Conservation (phyloP, 2,888 invertebrate genomes). For the Hydroisotoma schaefferi region DNA sequence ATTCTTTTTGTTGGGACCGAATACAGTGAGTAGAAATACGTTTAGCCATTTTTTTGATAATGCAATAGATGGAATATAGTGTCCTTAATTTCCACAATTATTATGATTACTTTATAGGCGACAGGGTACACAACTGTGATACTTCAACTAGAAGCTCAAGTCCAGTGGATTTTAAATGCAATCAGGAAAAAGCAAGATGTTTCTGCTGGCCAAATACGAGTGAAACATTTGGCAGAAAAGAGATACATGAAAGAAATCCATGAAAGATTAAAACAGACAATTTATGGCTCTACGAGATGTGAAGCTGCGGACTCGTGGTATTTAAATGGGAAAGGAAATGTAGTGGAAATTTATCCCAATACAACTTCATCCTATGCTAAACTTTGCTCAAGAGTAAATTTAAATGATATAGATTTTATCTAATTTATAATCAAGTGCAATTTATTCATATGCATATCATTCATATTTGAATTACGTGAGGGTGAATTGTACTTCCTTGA, state of each 20-base stretch:
- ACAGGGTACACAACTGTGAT: slow-evolving; percentile 6
- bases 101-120: slow-evolving; percentile 13
- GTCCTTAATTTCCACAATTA: too few species aligned
- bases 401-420: too few species aligned
- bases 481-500: too few species aligned
- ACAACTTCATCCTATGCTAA: too few species aligned
- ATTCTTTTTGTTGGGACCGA: slow-evolving; percentile 28
- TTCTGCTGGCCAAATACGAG: too few species aligned
- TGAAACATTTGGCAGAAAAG: slow-evolving; percentile 17
- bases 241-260: slow-evolving; percentile 23
- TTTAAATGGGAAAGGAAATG: slow-evolving; percentile 10
- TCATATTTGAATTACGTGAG: too few species aligned
- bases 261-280: slow-evolving; percentile 2
- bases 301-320: slow-evolving; percentile 21
- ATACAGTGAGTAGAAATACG: slow-evolving; percentile 14
- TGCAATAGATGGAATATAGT: too few species aligned
- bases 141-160: slow-evolving; percentile 24
- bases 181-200: slow-evolving; percentile 13
- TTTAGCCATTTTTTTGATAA: too few species aligned
- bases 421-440: too few species aligned
- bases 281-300: slow-evolving; percentile 14
- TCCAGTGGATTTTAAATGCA: slow-evolving; percentile 24
- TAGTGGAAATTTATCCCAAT: slow-evolving; percentile 3
- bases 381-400: too few species aligned
- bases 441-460: too few species aligned